Evolutionary conservation across 2,888 invertebrate genomes (phyloP), one percentile per base, ranked within the genome.

Genomic region (Aproaerema taeniolella): DNA sequence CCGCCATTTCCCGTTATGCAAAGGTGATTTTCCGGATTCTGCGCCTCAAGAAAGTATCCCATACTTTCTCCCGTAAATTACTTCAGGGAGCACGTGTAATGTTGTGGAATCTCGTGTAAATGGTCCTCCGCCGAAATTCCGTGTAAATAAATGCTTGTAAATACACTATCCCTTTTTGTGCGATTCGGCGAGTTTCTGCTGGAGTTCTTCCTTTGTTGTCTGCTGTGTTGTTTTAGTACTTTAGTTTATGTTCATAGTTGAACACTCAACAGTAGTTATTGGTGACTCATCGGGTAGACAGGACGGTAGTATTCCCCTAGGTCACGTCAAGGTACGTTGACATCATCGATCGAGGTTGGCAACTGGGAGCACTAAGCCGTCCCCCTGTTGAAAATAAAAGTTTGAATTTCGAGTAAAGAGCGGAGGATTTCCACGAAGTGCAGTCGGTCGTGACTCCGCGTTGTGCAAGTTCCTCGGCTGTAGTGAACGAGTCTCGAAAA

Each of bases 361-460:
- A n/a, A 20, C 20, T 8, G 20, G 20, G 20, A n/a, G n/a, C 8
- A 26, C 26, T 26, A 14, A 8, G 25, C 14, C 24, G 14, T 8
- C 38, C 25, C 31, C 25, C 11, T 28, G 35, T 15, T 16, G 37
- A 37, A 37, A 37, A 37, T 30, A 26, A 33, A 64, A 62, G 61
- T 58, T 63, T 55, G 53, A 17, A 36, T 55, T 50, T 49, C 51
- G 53, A 55, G 53, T 53, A 50, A 54, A 50, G 55, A 52, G 50
- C 48, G 43, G 44, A 52, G 60, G 56, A 62, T 70, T 77, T 76
- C 74, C 67, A 56, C 58, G 71, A 74, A 75, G 67, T 54, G 67
- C 69, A 68, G 37, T 70, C 68, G 58, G 63, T 66, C 68, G 72
- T 76, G 67, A 72, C 72, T 66, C 64, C 46, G 12, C 65, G 55